These are phyloP conservation scores for Nylanderia fulva DNA, from an alignment of 1,140 invertebrate species.

Conservation along the genomic window DNA sequence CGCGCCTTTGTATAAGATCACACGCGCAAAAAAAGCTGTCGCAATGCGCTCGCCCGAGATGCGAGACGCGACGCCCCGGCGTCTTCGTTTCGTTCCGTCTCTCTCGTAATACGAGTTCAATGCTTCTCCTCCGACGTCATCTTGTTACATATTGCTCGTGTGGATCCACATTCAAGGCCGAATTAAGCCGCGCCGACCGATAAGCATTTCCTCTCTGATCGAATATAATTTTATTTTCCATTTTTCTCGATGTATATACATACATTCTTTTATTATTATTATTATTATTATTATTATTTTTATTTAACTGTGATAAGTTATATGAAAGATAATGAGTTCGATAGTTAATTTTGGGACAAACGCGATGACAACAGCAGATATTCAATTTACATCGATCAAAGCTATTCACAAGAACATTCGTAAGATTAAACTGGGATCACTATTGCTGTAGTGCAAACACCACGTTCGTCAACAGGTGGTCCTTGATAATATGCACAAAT, in stretches of 20 bases:
- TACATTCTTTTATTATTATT: not conserved
- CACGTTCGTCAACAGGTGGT: conserved; percentile 47
- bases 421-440: conserved; percentile 34
- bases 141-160: not conserved
- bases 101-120: conserved; percentile 14
- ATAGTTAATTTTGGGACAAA: not conserved
- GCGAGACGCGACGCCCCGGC: too few species aligned
- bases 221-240: not conserved
- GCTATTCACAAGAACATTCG: conserved; percentile 43
- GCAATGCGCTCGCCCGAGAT: conserved; percentile 66
- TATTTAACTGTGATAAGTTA: too few species aligned
- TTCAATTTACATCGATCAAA: not conserved
- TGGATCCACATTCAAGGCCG: conserved; percentile 10
- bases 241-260: not conserved
- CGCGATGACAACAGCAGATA: too few species aligned
- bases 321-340: not conserved
- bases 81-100: not conserved
- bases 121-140: conserved; percentile 3
- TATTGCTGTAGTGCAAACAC: conserved; percentile 7
- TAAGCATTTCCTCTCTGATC: not conserved
- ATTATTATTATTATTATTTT: too few species aligned
- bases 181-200: conserved; percentile 6
- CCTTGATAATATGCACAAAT: conserved; percentile 36
- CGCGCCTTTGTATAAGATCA: conserved; percentile 61
- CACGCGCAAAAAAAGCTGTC: conserved; percentile 67